Evolutionary conservation across 2,113 vertebrate species (phyloP).

Genomic region (Planiliza haematocheilus): DNA sequence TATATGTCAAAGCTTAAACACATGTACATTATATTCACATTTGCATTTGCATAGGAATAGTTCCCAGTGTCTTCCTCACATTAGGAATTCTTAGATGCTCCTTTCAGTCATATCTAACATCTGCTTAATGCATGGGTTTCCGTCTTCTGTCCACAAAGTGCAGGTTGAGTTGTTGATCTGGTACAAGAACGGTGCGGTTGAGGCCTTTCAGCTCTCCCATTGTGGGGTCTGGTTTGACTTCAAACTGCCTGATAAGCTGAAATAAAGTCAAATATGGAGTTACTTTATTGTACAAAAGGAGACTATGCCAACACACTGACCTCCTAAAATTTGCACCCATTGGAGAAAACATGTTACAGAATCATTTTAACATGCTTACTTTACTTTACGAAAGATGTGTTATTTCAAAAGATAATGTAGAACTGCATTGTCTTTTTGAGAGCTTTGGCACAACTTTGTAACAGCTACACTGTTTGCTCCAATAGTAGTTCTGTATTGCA

Average conservation of each 20-base stretch:
- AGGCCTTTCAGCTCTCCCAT: slow-evolving; percentile 74
- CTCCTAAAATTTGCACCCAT: too few relatives aligned
- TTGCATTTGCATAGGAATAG: not conserved
- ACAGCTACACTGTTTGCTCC: too few relatives aligned
- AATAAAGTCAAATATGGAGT: slow-evolving; percentile 4
- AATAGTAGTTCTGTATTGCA: too few relatives aligned
- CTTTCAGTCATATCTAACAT: not conserved
- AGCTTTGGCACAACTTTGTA: too few relatives aligned
- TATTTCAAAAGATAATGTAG: too few relatives aligned
- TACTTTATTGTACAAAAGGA: not conserved
- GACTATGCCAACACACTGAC: too few relatives aligned
- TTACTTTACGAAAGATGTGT: too few relatives aligned
- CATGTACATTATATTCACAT: not conserved
- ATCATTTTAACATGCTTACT: too few relatives aligned
- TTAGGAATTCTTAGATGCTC: too few relatives aligned
- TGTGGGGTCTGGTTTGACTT: slow-evolving; percentile 75
- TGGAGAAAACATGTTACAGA: too few relatives aligned
- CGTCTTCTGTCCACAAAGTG: slow-evolving; percentile 76
- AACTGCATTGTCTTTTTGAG: too few relatives aligned
- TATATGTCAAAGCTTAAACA: too few relatives aligned
- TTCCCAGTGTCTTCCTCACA: not conserved
- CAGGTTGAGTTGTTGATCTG: slow-evolving; percentile 76
- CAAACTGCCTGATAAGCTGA: slow-evolving; percentile 80
- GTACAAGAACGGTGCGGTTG: slow-evolving; percentile 75
- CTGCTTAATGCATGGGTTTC: not conserved